A percentile compares a stretch with the other conserved stretches of the same genome.
These are phyloP conservation scores for Ooceraea biroi DNA, from an alignment of 1,140 invertebrate genomes.

Conservation along the genomic window DNA sequence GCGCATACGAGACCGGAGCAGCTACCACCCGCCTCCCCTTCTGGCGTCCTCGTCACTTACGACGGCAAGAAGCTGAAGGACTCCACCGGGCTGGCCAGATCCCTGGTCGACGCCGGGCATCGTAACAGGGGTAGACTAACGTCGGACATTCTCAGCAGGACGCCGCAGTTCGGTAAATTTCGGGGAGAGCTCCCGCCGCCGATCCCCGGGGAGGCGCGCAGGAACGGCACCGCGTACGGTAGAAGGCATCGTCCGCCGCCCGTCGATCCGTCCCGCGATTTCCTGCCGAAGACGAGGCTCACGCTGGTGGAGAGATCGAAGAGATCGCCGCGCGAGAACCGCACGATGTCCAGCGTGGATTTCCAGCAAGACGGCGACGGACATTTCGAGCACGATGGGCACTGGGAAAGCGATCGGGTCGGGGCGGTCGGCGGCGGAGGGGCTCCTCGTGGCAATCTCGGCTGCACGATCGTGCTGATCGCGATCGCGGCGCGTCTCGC, in stretches of 20 bases:
- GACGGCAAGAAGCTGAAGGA: slow-evolving; percentile 91
- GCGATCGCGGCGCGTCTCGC: slow-evolving; percentile 75
- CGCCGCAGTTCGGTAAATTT: slow-evolving; percentile 90
- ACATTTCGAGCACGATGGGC: slow-evolving; percentile 46
- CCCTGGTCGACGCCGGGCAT: slow-evolving; percentile 85
- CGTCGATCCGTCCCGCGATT: background rate
- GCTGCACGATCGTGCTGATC: slow-evolving; percentile 77
- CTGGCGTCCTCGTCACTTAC: slow-evolving; percentile 89
- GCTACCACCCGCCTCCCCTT: slow-evolving; percentile 76
- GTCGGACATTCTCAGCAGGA: slow-evolving; percentile 87
- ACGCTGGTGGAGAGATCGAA: slow-evolving; percentile 75
- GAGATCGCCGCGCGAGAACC: slow-evolving; percentile 78
- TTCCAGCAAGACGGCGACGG: slow-evolving; percentile 17
- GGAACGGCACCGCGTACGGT: slow-evolving; percentile 58
- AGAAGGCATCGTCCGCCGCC: slow-evolving; percentile 23
- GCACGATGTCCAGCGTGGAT: slow-evolving; percentile 60
- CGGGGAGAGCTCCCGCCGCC: slow-evolving; percentile 90
- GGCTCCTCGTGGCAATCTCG: slow-evolving; percentile 77
- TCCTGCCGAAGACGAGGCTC: slow-evolving; percentile 47
- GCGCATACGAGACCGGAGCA: background rate
- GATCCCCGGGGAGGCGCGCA: slow-evolving; percentile 80
- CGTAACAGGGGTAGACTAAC: slow-evolving; percentile 81
- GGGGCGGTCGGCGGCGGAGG: slow-evolving; percentile 72
- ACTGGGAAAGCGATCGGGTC: slow-evolving; percentile 60
- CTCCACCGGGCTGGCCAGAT: slow-evolving; percentile 87